Base-by-base conservation (phyloP, 2,888 invertebrate genomes). In the Orthosia gothica region DNA sequence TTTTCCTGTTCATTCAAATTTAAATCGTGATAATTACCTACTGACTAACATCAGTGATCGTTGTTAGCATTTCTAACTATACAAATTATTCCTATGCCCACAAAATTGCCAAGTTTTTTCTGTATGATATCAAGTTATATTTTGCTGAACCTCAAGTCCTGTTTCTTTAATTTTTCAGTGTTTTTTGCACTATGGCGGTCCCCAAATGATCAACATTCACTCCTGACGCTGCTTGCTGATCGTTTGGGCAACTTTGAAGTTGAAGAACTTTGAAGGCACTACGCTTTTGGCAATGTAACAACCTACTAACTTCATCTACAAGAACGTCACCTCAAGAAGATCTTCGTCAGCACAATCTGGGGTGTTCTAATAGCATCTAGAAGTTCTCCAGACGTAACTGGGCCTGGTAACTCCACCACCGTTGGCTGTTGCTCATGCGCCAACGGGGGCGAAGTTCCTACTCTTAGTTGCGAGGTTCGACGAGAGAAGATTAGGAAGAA, bases 401-500 rank as follows among this genome's bases (percentile, higher is more conserved):
- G 97, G 97, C 96, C 95, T 98, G 98, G 98, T 98, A 98, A 98
- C 98, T 98, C 98, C 98, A 98, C 98, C 98, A 98, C 98, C 98
- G 98, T 98, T 98, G 98, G 98, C 98, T 96, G 94, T 95, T 95
- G 90, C 89, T 93, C 85, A 89, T 91, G 91, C 94, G 98, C 97
- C 98, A 98, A 97, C 97, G 98, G 98, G 97, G 97, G 97, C 97
- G 96, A 97, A 98, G 98, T 98, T 98, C 97, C 98, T 97, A 94
- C 95, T 97, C 97, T 97, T 97, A 97, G 97, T 93, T 95, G 97
- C 97, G 95, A 88, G 87, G 74, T 81, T 92, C 95, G 84, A 77
- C 95, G 62, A 47, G 16, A 47, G 62, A 78, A 76, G 57, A 59
- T 5, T n/a, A 13, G 5, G 26, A 52, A 26, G 15, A 50, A 3